Evolutionary conservation across 2,113 vertebrate genomes (phyloP).

Genomic region (Eudorcas thomsonii): DNA sequence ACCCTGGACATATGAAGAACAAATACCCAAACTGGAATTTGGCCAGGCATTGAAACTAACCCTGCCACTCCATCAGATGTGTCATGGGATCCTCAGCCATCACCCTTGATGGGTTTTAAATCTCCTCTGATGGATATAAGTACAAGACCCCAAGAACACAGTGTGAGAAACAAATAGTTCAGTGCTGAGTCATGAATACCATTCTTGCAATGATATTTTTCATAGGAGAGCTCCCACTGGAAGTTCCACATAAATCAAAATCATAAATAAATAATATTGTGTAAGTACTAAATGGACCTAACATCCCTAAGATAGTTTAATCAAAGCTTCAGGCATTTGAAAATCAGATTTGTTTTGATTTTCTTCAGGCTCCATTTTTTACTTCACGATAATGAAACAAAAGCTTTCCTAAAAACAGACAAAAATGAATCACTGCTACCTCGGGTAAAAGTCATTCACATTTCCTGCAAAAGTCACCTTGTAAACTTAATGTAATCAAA

Average conservation of each 20-base stretch:
- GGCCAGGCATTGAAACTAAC: not conserved
- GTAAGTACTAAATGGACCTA: constrained; percentile 60
- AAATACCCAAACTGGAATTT: not conserved
- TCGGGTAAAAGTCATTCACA: constrained; percentile 42
- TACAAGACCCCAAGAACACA: not conserved
- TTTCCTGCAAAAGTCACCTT: constrained; percentile 49
- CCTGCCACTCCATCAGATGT: not conserved
- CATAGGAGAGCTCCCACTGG: not conserved
- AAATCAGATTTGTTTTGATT: constrained; percentile 68
- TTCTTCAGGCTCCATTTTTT: constrained; percentile 45
- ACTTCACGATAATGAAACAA: constrained; percentile 63
- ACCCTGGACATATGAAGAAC: not conserved
- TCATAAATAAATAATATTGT: constrained; percentile 72
- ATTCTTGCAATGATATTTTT: constrained; percentile 13
- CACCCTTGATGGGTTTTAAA: not conserved
- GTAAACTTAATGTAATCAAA: constrained; percentile 46
- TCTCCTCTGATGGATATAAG: not conserved
- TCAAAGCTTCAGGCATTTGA: constrained; percentile 58
- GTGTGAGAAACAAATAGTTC: not conserved
- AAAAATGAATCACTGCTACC: constrained; percentile 49
- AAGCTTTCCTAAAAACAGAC: constrained; percentile 55
- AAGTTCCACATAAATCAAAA: constrained; percentile 59
- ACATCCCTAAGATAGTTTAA: constrained; percentile 46
- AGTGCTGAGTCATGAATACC: constrained; percentile 2
- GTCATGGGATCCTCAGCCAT: not conserved